Evolutionary conservation across 2,113 vertebrate species (phyloP), one percentile per base, ranked within the genome.

Genomic region (Scatophagus argus): DNA sequence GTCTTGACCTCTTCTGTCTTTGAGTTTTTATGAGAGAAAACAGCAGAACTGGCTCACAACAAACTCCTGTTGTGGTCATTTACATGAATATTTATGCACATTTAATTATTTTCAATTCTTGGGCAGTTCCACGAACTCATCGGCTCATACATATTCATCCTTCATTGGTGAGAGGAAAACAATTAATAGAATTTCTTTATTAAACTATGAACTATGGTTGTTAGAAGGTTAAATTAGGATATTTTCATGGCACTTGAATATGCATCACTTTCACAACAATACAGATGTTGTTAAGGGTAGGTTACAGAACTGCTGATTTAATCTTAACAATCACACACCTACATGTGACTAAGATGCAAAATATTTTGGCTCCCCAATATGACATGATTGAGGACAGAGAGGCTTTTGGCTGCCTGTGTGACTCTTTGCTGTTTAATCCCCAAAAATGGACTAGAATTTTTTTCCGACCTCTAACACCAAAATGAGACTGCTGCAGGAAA

Each of bases 371-470:
- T 69, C 23, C 44, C 14, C 4, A 49, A 36, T 55, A 23, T 39
- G 46, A 77, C 44, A 47, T 8, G 19, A 73, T 78, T 82, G 51
- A 61, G 74, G 69, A 64, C 51, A 29, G 11, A 11, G 36, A 73
- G 39, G 62, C 55, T 62, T 79, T 75, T 27, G 36, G n/a, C 21
- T 63, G 31, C 54, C n/a, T 44, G 47, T 62, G 23, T 63, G 74
- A 64, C 39, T 71, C n/a, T 36, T 43, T 79, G 61, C 69, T 47
- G 25, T 59, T 54, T 80, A 78, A 86, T 84, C 69, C 58, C 82
- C 52, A 60, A 68, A 83, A 87, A 86, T 58, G 49, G 49, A 82
- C 34, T 69, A 23, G 17, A n/a, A 39, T 60, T n/a, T n/a, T n/a
- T n/a, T n/a, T 10, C n/a, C 2, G n/a, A 76, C 60, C 62, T 67